Evolutionary conservation across 2,888 invertebrate genomes (phyloP).

Genomic region (Drosophila limbata): DNA sequence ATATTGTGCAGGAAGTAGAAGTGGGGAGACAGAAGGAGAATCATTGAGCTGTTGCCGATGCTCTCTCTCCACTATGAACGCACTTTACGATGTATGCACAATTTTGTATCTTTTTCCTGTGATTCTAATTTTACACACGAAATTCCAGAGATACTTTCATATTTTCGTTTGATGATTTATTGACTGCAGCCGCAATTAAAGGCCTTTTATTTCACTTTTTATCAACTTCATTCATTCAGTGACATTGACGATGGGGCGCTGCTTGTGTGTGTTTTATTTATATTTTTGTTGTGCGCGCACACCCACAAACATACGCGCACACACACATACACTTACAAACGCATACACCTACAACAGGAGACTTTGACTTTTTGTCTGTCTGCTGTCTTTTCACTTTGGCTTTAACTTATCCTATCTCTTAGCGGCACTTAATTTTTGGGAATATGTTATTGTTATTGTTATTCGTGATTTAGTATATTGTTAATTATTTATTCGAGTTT

Average conservation of each 20-base stretch:
- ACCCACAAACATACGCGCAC: conserved; percentile 51
- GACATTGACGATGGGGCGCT: conserved; percentile 66
- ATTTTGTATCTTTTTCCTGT: conserved; percentile 54
- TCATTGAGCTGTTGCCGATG: conserved; percentile 47
- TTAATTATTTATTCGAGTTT: not conserved
- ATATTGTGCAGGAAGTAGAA: conserved; percentile 72
- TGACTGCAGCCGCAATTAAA: conserved; percentile 78
- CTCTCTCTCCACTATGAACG: conserved; percentile 52
- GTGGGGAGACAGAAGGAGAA: conserved; percentile 33
- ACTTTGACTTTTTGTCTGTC: conserved; percentile 44
- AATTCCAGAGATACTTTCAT: conserved; percentile 78
- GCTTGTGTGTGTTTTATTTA: conserved; percentile 70
- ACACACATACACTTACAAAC: conserved; percentile 13
- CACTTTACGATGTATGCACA: conserved; percentile 63
- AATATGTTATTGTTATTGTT: not conserved
- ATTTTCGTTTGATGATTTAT: conserved; percentile 80
- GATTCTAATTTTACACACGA: conserved; percentile 73
- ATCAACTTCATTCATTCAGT: conserved; percentile 74
- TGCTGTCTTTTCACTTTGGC: conserved; percentile 40
- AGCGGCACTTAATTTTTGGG: conserved; percentile 2
- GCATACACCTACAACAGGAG: conserved; percentile 42
- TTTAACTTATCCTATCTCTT: conserved; percentile 13
- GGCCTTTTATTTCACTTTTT: conserved; percentile 79
- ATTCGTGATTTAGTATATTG: conserved; percentile 4
- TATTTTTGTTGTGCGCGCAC: conserved; percentile 71